Conservation (phyloP, 2,888 invertebrate genomes). For the Willowsia nigromaculata region DNA sequence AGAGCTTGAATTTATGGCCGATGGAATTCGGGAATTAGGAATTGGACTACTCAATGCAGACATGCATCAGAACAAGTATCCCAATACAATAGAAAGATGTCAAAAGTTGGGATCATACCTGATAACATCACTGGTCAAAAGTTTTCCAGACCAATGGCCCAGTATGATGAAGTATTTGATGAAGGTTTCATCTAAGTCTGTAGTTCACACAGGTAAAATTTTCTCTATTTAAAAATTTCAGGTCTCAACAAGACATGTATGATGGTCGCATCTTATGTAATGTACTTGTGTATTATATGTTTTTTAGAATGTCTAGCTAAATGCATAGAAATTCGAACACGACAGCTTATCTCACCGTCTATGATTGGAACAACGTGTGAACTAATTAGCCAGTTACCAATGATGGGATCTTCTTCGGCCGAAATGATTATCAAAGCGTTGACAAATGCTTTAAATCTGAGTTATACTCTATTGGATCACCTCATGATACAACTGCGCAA, state of each 20-base stretch:
- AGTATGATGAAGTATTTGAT: conserved; percentile 72
- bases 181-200: conserved; percentile 62
- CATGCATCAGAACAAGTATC: conserved; percentile 36
- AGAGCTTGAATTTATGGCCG: conserved; percentile 75
- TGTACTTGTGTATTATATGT: no score
- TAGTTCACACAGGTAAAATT: conserved; percentile 69
- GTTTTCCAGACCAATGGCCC: conserved; percentile 58
- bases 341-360: conserved; percentile 65
- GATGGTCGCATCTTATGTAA: background rate
- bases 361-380: conserved; percentile 70
- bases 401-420: conserved; percentile 75
- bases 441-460: conserved; percentile 73
- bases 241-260: background rate
- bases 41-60: conserved; percentile 70
- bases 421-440: conserved; percentile 73
- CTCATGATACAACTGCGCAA: conserved; percentile 74
- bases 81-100: conserved; percentile 56
- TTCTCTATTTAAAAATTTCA: background rate
- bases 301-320: conserved; percentile 72
- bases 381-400: conserved; percentile 74
- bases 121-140: conserved; percentile 67
- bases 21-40: conserved; percentile 75
- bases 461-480: conserved; percentile 69
- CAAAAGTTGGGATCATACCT: conserved; percentile 67
- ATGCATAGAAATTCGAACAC: conserved; percentile 63